Conservation (phyloP, 2,888 invertebrate genomes). For the Lasius platythorax region DNA sequence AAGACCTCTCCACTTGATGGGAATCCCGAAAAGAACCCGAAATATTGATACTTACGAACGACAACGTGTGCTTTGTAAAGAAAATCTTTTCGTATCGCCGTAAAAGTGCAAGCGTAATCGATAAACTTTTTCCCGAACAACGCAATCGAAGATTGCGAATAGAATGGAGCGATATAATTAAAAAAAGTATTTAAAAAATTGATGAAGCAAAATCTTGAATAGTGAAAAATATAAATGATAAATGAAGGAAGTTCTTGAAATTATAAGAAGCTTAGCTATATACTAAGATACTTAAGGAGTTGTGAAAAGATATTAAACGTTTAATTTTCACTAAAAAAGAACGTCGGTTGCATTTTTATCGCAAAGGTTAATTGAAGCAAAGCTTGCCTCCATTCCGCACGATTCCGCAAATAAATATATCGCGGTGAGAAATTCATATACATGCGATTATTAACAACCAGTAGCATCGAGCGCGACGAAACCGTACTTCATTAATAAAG, state of each 20-base stretch:
- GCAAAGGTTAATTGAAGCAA: not conserved
- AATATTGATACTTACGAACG: constrained; percentile 67
- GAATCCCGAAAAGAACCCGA: constrained; percentile 42
- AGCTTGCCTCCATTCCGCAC: not conserved
- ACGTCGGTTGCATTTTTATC: not conserved
- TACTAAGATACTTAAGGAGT: constrained; percentile 27
- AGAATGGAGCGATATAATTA: not conserved
- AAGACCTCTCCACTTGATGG: constrained; percentile 68
- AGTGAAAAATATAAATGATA: constrained; percentile 14
- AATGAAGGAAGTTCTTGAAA: constrained; percentile 30
- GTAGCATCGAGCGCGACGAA: constrained; percentile 5
- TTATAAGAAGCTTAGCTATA: constrained; percentile 29
- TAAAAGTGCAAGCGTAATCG: constrained; percentile 34
- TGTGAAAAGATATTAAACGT: constrained; percentile 21
- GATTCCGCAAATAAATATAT: constrained; percentile 11
- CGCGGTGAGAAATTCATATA: not conserved
- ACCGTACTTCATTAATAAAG: constrained; percentile 51
- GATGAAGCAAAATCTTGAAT: constrained; percentile 6
- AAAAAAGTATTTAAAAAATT: constrained; percentile 22
- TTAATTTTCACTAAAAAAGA: constrained; percentile 37
- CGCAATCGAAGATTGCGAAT: not conserved
- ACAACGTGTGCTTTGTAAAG: constrained; percentile 52
- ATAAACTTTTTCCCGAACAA: constrained; percentile 53
- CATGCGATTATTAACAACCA: constrained; percentile 24
- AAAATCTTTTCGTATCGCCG: constrained; percentile 59